Base-by-base conservation (phyloP, 2,113 vertebrate genomes). In the Chrysemys picta region DNA sequence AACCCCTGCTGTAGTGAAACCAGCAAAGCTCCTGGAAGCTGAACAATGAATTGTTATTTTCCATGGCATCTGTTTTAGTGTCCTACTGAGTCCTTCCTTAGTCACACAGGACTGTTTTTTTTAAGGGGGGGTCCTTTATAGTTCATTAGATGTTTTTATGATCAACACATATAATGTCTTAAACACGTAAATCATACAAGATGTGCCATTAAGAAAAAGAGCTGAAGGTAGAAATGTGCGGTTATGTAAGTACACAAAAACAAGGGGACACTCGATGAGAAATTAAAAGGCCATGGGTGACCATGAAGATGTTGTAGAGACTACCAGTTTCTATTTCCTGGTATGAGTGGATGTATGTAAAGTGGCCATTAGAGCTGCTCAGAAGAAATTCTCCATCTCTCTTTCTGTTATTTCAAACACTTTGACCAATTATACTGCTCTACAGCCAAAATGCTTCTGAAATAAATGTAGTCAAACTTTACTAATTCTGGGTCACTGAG, bases 131-230 rank as follows among this genome's bases (percentile, higher is more conserved):
- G 45, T 49, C 50, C 78, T 97, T 96, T 92, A 80, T 19, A 95
- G 90, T 84, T 97, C 88, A 95, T 96, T 96, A 94, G 81, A 49
- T 78, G 91, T 24, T 56, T 79, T 69, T 91, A 45, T 97, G 54
- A 92, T 89, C 85, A 94, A 89, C 89, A 83, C 84, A 57, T 89
- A 80, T 42, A 27, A 49, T 45, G 19, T 31, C 35, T 93, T 6
- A 94, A 0, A 0, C 35, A 94, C 80, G n/a, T 84, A 91, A 91
- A 16, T 79, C 91, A 62, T 31, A 19, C 0, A 2, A 78, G 85
- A 65, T 84, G 11, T 78, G 42, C 75, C 25, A 25, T 78, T 78
- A 12, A 4, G 78, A 50, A 54, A 47, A 38, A 93, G 53, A n/a
- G 76, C 89, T 90, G 80, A 89, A 90, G 89, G 56, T 78, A 82